Base-by-base conservation (phyloP, 2,797 vertebrate genomes). In the Acipenser transmontanus region DNA sequence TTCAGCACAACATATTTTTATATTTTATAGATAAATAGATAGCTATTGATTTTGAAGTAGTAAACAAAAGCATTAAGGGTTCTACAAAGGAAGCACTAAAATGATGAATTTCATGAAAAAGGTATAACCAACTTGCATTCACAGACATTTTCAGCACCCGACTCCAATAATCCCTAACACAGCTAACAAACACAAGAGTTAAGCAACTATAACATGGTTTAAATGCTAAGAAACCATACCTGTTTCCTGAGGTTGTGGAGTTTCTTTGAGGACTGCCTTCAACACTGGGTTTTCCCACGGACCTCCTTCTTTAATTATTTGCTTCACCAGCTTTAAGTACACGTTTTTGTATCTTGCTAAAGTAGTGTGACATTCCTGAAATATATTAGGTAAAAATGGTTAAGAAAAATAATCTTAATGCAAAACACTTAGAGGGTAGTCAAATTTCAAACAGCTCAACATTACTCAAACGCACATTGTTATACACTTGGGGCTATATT, bases 241-340 rank as follows among this genome's bases (percentile, higher is more conserved):
- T 91, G 95, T 88, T 77, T 91, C 93, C 84, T 93, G 92, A 84
- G 92, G 91, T 79, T 93, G 87, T 69, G 85, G 87, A 73, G 91
- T 89, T 75, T 91, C 91, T 76, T 91, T 93, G 80, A 99, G 93
- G 81, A 98, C 91, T 78, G 90, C 92, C 88, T 96, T 93, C 77
- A 99, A 89, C 70, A 92, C 85, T 68, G 91, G 84, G 85, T 86
- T 89, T 66, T 92, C 88, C 97, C 97, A 99, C 1, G 94, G 94
- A 52, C 97, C 96, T 56, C 93, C 92, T 68, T 88, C 90, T 82
- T 80, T 88, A 75, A 98, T 90, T 77, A 93, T 87, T 73, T 87
- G 88, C 72, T 89, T 95, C 80, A 98, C 92, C 81, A 96, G 85
- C 73, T 92, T 88, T 78, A 99, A 80, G 86, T 97, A 94, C 80